phyloP scores from a whole-genome alignment of 2,113 vertebrate species.

The Pollachius pollachius region DNA sequence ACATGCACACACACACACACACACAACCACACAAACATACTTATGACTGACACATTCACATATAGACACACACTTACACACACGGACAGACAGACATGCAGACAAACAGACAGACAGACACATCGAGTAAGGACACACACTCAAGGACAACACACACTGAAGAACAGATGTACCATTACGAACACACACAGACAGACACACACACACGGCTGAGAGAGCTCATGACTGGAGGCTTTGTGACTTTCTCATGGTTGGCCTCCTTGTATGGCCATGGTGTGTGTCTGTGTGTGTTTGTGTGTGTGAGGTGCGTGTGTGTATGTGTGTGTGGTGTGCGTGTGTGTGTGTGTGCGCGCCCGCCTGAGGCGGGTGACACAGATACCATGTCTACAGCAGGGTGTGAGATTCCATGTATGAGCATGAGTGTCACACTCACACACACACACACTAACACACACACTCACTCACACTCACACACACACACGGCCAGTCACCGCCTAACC shows the following conservation, averaged over 20 bases:
- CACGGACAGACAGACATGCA: slow-evolving; percentile 11
- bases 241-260: slow-evolving; percentile 33
- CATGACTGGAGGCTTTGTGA: slow-evolving; percentile 43
- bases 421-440: no score
- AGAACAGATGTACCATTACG: background rate
- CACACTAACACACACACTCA: no score
- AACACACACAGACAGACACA: slow-evolving; percentile 15
- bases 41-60: slow-evolving; percentile 22
- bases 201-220: slow-evolving; percentile 12
- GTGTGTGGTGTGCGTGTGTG: background rate
- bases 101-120: slow-evolving; percentile 38
- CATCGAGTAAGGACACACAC: slow-evolving; percentile 4
- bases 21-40: slow-evolving; percentile 5
- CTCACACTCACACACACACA: no score
- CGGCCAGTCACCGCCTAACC: no score
- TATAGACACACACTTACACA: slow-evolving; percentile 29
- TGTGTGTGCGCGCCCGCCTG: background rate
- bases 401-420: slow-evolving; percentile 20
- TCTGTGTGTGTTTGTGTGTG: slow-evolving; percentile 4
- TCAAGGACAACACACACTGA: background rate
- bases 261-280: background rate
- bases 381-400: slow-evolving; percentile 16
- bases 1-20: slow-evolving; percentile 12
- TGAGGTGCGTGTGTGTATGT: background rate
- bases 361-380: slow-evolving; percentile 2